These are phyloP conservation scores for Anarrhichthys ocellatus DNA, from an alignment of 2,113 vertebrate species.

Conservation along the genomic window DNA sequence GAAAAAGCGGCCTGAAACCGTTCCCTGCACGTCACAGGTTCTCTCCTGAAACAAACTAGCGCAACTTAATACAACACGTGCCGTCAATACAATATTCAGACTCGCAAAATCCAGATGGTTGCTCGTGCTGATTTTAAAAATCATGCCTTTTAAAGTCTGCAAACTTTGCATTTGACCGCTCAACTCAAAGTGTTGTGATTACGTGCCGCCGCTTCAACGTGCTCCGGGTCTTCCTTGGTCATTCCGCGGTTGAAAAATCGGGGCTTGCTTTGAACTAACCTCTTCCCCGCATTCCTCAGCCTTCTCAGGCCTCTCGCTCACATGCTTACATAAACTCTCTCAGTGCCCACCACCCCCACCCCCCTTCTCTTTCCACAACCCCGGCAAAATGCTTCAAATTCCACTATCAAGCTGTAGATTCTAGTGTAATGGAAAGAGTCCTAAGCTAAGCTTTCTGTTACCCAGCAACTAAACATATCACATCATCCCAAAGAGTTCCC, in stretches of 20 bases:
- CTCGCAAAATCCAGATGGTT: constrained; percentile 50
- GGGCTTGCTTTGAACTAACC: constrained; percentile 78
- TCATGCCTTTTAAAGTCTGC: neutral
- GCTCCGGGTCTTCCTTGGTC: constrained; percentile 18
- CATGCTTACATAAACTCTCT: constrained; percentile 82
- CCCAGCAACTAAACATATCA: constrained; percentile 62
- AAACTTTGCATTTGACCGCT: neutral
- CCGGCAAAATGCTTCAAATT: constrained; percentile 83
- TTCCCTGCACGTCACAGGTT: constrained; percentile 49
- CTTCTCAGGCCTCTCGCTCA: constrained; percentile 79
- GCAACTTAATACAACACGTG: constrained; percentile 32
- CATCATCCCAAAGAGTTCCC: constrained; percentile 58
- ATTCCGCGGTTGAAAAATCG: constrained; percentile 42
- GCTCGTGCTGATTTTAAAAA: constrained; percentile 46
- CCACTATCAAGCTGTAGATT: constrained; percentile 67
- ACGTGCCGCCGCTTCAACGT: neutral
- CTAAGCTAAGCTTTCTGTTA: constrained; percentile 62
- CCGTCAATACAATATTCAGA: constrained; percentile 28
- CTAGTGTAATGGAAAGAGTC: constrained; percentile 64
- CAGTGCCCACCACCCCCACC: constrained; percentile 48
- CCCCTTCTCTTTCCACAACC: constrained; percentile 66
- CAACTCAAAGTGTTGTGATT: neutral
- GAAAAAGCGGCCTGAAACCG: constrained; percentile 7
- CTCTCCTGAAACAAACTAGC: constrained; percentile 48
- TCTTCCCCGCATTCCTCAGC: constrained; percentile 80